Conservation (phyloP, 2,113 vertebrate genomes). For the Cromileptes altivelis region DNA sequence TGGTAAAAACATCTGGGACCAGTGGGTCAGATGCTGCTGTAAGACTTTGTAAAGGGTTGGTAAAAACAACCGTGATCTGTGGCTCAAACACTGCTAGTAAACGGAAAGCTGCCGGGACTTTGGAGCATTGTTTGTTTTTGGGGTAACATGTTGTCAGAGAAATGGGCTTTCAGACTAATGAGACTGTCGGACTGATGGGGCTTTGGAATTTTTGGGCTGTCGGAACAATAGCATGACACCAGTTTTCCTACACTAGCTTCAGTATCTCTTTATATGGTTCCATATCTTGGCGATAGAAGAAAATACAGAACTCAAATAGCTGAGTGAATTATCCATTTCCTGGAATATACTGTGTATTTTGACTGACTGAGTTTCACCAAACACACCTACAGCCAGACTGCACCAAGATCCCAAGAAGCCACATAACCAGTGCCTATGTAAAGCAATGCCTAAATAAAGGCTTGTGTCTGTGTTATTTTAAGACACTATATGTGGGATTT, state of each 20-base stretch:
- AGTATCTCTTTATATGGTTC: neutral
- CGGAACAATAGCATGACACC: too few relatives aligned
- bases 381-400: neutral
- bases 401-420: neutral
- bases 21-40: too few relatives aligned
- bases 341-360: neutral
- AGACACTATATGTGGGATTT: neutral
- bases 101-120: too few relatives aligned
- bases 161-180: too few relatives aligned
- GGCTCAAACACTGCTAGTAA: too few relatives aligned
- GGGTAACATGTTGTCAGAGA: too few relatives aligned
- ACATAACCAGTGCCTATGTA: neutral
- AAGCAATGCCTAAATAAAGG: neutral
- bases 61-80: too few relatives aligned
- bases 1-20: too few relatives aligned
- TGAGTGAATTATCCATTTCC: neutral
- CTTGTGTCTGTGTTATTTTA: neutral
- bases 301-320: neutral
- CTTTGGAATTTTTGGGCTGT: too few relatives aligned
- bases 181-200: too few relatives aligned
- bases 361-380: neutral
- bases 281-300: neutral
- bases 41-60: too few relatives aligned
- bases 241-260: neutral
- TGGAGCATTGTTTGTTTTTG: too few relatives aligned